Percentiles rank a stretch among this genome's conserved stretches.
phyloP scores from a whole-genome alignment of 2,888 invertebrate species.

The Carpatolechia fugitivella region DNA sequence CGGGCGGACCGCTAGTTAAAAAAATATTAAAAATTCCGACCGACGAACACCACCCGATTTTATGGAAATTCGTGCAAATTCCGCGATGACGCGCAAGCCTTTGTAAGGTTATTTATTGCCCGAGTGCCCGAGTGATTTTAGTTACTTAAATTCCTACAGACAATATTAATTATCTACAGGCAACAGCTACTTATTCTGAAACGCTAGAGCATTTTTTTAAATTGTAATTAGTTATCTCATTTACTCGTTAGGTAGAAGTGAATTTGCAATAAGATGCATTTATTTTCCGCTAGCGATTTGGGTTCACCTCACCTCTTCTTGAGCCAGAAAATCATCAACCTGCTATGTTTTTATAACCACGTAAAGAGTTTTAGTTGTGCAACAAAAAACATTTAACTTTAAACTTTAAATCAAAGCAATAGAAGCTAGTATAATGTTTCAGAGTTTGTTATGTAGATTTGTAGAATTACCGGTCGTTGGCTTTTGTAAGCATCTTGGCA shows the following conservation, averaged over 20 bases:
- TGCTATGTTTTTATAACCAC: slow-evolving; percentile 25
- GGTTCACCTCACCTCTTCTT: slow-evolving; percentile 43
- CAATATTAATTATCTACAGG: slow-evolving; percentile 21
- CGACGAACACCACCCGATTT: not conserved
- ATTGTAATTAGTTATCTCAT: not conserved
- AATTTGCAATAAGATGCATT: slow-evolving; percentile 29
- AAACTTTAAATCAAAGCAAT: not conserved
- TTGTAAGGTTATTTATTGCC: not conserved
- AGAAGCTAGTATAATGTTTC: not conserved
- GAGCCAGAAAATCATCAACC: slow-evolving; percentile 48
- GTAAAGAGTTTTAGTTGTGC: not conserved
- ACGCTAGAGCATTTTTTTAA: not conserved
- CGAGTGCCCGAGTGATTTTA: no score
- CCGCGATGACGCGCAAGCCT: not conserved
- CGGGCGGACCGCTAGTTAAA: no score
- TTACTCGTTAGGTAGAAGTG: not conserved
- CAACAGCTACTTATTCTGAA: not conserved
- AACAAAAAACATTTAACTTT: not conserved
- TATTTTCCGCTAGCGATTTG: slow-evolving; percentile 37
- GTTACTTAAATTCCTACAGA: no score
- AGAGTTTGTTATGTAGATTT: not conserved
- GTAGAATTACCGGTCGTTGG: slow-evolving; percentile 60
- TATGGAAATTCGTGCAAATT: not conserved
- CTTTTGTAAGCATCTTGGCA: slow-evolving; percentile 73
- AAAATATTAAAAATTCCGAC: not conserved